Evolutionary conservation across 2,888 invertebrate genomes (phyloP).

Genomic region (Plemyria rubiginata): DNA sequence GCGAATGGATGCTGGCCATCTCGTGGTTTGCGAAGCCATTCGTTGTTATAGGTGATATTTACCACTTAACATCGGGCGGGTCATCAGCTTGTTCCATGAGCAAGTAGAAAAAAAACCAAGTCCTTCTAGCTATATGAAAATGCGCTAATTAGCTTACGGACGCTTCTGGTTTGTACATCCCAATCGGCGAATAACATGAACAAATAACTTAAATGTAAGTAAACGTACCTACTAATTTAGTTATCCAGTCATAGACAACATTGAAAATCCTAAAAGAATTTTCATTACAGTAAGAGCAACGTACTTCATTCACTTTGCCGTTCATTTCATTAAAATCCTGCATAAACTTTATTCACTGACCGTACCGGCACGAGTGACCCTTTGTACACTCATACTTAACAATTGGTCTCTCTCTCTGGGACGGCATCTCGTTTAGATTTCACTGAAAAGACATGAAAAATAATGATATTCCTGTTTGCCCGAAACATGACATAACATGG

Average conservation of each 20-base stretch:
- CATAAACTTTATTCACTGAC: conserved; percentile 43
- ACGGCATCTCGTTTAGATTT: conserved; percentile 43
- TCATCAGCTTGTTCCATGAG: too few species aligned
- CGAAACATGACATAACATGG: conserved; percentile 25
- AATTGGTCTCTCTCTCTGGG: conserved; percentile 51
- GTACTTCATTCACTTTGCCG: neutral
- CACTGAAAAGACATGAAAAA: conserved; percentile 36
- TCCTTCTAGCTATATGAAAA: too few species aligned
- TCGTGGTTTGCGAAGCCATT: too few species aligned
- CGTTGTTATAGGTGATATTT: too few species aligned
- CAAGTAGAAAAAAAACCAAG: too few species aligned
- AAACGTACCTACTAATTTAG: too few species aligned
- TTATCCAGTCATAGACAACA: neutral
- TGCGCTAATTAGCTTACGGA: too few species aligned
- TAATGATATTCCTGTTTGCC: conserved; percentile 39
- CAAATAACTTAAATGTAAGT: too few species aligned
- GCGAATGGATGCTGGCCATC: too few species aligned
- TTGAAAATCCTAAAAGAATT: neutral
- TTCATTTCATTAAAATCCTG: conserved; percentile 3
- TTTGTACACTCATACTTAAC: conserved; percentile 49
- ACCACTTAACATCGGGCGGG: too few species aligned
- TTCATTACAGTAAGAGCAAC: neutral
- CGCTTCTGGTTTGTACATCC: too few species aligned
- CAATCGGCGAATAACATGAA: too few species aligned
- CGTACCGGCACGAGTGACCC: conserved; percentile 54